Conservation (phyloP, 2,113 vertebrate genomes). For the Pterophyllum scalare region DNA sequence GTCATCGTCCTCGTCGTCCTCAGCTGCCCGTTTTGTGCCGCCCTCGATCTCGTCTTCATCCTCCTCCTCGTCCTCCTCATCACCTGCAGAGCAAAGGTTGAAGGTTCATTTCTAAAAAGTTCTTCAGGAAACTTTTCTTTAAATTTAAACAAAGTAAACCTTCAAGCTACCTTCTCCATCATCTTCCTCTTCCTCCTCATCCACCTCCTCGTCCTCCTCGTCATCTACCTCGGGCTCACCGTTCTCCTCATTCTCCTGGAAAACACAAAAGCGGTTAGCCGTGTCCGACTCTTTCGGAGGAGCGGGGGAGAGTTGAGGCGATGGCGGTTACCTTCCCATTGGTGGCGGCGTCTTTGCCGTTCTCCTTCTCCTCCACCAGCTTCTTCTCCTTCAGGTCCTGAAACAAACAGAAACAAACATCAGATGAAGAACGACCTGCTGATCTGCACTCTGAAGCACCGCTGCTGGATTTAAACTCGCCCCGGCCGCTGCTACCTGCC, state of each 20-base stretch:
- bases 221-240: slow-evolving; percentile 83
- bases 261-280: neutral
- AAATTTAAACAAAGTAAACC: accelerated
- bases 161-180: slow-evolving; percentile 75
- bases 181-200: slow-evolving; percentile 83
- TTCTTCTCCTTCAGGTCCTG: slow-evolving; percentile 98
- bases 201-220: slow-evolving; percentile 82
- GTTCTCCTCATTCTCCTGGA: slow-evolving; percentile 84
- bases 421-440: neutral
- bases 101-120: neutral
- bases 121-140: accelerated
- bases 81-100: slow-evolving; percentile 75
- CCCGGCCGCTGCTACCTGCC: slow-evolving; percentile 30
- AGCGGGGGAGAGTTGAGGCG: accelerated
- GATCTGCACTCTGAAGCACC: neutral
- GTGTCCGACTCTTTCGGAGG: neutral
- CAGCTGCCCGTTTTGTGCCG: slow-evolving; percentile 91
- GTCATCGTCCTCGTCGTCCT: slow-evolving; percentile 88
- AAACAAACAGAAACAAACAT: neutral
- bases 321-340: slow-evolving; percentile 85
- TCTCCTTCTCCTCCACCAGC: slow-evolving; percentile 93
- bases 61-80: slow-evolving; percentile 95
- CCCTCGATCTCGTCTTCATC: slow-evolving; percentile 91
- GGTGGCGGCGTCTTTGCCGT: slow-evolving; percentile 91
- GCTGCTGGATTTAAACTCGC: neutral